A percentile compares a stretch with the other conserved stretches of the same genome.
phyloP scores from a whole-genome alignment of 1,140 invertebrate genomes.

The Hylaeus volcanicus region DNA sequence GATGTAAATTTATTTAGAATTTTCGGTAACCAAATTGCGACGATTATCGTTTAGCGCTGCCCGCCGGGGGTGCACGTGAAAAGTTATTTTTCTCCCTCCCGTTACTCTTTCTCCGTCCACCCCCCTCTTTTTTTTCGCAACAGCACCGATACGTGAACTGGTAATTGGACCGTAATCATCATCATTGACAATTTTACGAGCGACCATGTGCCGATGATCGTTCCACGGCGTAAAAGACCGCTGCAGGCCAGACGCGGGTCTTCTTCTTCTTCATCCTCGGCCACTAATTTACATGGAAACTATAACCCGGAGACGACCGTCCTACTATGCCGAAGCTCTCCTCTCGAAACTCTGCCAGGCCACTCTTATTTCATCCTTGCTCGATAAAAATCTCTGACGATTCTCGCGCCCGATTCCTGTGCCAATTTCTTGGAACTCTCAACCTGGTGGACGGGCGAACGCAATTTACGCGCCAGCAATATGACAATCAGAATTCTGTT shows the following conservation, averaged over 20 bases:
- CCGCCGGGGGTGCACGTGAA: constrained; percentile 14
- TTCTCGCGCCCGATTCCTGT: not conserved
- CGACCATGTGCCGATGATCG: constrained; percentile 44
- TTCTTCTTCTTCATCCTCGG: constrained; percentile 8
- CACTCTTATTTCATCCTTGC: not conserved
- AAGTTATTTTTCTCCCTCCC: constrained; percentile 35
- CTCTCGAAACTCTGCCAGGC: not conserved
- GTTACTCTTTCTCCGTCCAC: constrained; percentile 2
- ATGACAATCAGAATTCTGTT: constrained; percentile 18
- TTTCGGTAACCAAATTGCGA: constrained; percentile 38
- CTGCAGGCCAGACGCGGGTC: constrained; percentile 29
- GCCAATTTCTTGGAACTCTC: constrained; percentile 10
- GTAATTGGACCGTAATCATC: constrained; percentile 59
- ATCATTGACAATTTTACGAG: constrained; percentile 58
- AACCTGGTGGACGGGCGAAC: not conserved
- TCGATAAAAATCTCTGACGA: constrained; percentile 26
- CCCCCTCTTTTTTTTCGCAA: not conserved
- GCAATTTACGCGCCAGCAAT: not conserved
- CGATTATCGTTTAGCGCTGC: constrained; percentile 34
- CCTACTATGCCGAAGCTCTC: not conserved
- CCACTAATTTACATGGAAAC: constrained; percentile 56
- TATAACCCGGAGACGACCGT: constrained; percentile 38
- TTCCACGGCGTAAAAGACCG: constrained; percentile 48
- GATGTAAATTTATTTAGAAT: constrained; percentile 39
- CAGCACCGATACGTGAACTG: constrained; percentile 30